phyloP scores from a whole-genome alignment of 2,113 vertebrate species.

The Lynx canadensis region DNA sequence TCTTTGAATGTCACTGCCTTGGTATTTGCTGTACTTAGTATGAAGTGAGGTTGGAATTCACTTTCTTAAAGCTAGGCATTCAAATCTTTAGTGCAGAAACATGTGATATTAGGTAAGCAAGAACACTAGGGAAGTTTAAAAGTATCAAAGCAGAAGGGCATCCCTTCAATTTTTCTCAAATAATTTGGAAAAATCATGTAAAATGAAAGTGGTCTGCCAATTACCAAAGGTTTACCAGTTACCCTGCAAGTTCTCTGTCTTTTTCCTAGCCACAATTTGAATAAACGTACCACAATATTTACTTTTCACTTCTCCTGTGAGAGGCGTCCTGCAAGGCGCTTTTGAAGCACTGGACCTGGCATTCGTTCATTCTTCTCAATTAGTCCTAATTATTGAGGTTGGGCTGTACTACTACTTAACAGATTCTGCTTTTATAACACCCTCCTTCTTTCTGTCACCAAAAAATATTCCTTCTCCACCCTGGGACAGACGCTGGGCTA shows the following conservation, averaged over 20 bases:
- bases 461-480: not conserved
- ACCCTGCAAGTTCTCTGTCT: not conserved
- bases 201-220: not conserved
- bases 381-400: not conserved
- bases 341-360: not conserved
- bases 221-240: not conserved
- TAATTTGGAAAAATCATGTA: not conserved
- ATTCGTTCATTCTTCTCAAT: not conserved
- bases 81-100: not conserved
- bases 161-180: not conserved
- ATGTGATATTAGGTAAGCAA: not conserved
- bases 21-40: not conserved
- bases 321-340: not conserved
- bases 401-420: not conserved
- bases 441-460: not conserved
- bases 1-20: not conserved
- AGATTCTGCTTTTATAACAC: not conserved
- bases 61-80: not conserved
- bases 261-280: not conserved
- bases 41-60: not conserved
- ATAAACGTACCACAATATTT: conserved; percentile 7
- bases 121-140: not conserved
- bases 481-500: not conserved
- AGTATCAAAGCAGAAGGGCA: not conserved
- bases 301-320: not conserved